Evolutionary conservation across 2,113 vertebrate species (phyloP).

Genomic region (Fregata magnificens): DNA sequence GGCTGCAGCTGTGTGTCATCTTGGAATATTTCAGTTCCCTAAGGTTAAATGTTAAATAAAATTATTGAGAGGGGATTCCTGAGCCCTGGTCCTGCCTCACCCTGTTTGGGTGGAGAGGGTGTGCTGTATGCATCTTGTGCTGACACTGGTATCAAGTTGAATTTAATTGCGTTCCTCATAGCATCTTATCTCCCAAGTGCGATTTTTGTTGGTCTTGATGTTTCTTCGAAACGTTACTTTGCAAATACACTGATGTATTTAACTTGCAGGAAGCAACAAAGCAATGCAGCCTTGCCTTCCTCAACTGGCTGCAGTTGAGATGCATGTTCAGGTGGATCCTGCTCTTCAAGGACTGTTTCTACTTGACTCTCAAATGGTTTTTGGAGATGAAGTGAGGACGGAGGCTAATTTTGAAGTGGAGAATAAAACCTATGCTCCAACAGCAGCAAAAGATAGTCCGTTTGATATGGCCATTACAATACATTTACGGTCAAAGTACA

Average conservation of each 20-base stretch:
- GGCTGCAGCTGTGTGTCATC: background rate
- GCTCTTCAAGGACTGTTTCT: background rate
- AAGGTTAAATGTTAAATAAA: slow-evolving; percentile 12
- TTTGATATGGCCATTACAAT: background rate
- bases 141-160: background rate
- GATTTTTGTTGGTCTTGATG: background rate
- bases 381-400: background rate
- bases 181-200: background rate
- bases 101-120: background rate
- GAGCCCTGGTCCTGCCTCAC: background rate
- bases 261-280: background rate
- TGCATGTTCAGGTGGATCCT: background rate
- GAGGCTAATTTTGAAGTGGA: background rate
- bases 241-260: background rate
- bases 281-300: background rate
- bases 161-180: background rate
- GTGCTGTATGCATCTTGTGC: background rate
- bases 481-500: background rate
- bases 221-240: background rate
- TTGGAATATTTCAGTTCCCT: background rate
- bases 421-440: background rate
- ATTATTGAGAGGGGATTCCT: background rate
- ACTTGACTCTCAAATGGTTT: background rate
- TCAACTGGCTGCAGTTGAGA: background rate
- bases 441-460: background rate